Conservation (phyloP, 2,797 vertebrate genomes). For the Decapterus maruadsi region DNA sequence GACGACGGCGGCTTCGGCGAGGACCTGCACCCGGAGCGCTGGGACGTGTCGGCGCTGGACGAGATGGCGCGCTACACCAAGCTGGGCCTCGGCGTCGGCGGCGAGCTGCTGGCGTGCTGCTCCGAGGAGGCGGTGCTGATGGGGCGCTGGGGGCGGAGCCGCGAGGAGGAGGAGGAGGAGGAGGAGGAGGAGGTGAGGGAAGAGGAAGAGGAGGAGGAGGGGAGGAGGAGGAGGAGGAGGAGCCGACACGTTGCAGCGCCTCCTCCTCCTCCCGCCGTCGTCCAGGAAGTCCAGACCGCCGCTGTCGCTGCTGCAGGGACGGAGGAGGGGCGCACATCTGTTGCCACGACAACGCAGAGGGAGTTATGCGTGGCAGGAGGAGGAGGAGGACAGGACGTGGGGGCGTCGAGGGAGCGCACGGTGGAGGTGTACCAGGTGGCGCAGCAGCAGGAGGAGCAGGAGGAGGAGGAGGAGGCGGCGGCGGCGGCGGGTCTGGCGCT, state of each 20-base stretch:
- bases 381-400: conserved; percentile 48
- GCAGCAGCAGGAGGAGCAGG: conserved; percentile 68
- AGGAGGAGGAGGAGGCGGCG: conserved; percentile 11
- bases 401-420: conserved; percentile 21
- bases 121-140: conserved; percentile 81
- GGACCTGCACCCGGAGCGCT: conserved; percentile 83
- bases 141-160: conserved; percentile 76
- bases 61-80: conserved; percentile 85
- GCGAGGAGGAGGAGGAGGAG: conserved; percentile 71
- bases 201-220: conserved; percentile 20
- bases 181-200: conserved; percentile 37
- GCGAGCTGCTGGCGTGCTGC: conserved; percentile 75
- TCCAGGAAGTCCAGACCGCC: conserved; percentile 51
- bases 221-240: conserved; percentile 16
- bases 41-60: conserved; percentile 85
- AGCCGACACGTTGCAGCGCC: conserved; percentile 7
- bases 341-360: conserved; percentile 44
- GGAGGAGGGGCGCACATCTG: conserved; percentile 28
- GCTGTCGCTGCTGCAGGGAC: neutral
- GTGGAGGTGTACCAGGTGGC: conserved; percentile 83
- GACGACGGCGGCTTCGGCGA: conserved; percentile 82
- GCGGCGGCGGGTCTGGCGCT: conserved; percentile 51
- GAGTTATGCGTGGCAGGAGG: conserved; percentile 50
- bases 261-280: neutral
- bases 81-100: conserved; percentile 76